Percentiles rank a stretch among this genome's conserved stretches.
Conservation (phyloP, 2,888 invertebrate genomes). For the Zygaena filipendulae region DNA sequence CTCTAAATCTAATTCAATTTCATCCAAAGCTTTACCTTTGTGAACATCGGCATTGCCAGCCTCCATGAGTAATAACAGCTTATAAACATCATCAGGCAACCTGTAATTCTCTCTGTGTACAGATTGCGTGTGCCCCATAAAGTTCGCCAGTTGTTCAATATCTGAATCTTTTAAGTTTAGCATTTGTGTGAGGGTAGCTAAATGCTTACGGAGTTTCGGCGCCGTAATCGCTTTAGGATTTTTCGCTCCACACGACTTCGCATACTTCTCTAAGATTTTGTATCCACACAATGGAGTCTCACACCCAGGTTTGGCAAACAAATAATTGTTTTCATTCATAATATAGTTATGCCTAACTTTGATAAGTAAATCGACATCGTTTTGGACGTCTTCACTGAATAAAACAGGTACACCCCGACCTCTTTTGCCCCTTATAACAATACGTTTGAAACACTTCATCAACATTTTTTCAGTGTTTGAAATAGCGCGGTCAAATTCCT, state of each 20-base stretch:
- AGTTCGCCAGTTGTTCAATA: constrained; percentile 14
- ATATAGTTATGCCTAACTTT: too few relatives aligned
- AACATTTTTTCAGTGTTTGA: constrained; percentile 15
- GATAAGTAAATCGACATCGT: constrained; percentile 15
- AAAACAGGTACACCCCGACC: constrained; percentile 16
- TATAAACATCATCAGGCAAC: constrained; percentile 13
- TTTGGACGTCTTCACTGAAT: constrained; percentile 16
- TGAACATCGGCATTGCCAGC: constrained; percentile 15
- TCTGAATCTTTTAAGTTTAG: constrained; percentile 13
- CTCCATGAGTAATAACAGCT: constrained; percentile 18
- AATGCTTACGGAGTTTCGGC: too few relatives aligned
- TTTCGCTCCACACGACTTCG: too few relatives aligned
- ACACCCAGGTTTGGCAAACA: too few relatives aligned
- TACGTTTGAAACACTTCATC: constrained; percentile 16
- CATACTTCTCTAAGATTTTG: constrained; percentile 23
- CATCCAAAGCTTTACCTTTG: too few relatives aligned
- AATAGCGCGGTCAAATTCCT: constrained; percentile 16
- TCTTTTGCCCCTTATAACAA: constrained; percentile 14
- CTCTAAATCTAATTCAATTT: too few relatives aligned
- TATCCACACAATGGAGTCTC: too few relatives aligned
- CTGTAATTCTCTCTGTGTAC: constrained; percentile 14
- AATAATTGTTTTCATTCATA: too few relatives aligned
- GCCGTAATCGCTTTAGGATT: too few relatives aligned
- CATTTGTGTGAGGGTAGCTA: constrained; percentile 16
- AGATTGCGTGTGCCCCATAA: constrained; percentile 15